Evolutionary conservation across 2,888 invertebrate species (phyloP), one percentile per base, ranked within the genome.

Genomic region (Melipona beecheii): DNA sequence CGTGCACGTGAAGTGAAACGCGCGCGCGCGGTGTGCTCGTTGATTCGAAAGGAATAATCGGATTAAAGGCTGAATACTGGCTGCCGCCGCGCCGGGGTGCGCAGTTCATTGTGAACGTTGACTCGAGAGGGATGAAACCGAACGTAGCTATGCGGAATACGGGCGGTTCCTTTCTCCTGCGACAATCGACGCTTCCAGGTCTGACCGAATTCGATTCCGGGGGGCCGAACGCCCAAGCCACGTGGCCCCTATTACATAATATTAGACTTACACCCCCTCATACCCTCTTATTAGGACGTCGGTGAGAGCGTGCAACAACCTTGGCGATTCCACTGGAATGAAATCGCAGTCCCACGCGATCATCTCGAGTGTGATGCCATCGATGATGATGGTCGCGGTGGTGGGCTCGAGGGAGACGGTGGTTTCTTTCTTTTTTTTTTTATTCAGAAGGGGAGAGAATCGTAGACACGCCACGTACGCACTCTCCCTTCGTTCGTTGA

Each of bases 31-130:
- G 43, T 43, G 31, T 86, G 85, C 75, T 84, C 89, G 91, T 86
- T 90, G 86, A 89, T 87, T 91, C 87, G 87, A 84, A 86, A 86
- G 86, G 89, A 89, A 89, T 91, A 90, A 91, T 91, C 90, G 90
- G 90, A 91, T 91, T 91, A 91, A 69, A 68, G 83, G 84, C 80
- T 89, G 88, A 85, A 85, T 87, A 81, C 82, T 50, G 72, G 58
- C 71, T 73, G 74, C 75, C 74, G 75, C 78, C 43, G 43, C 70
- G 73, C 75, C 73, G 76, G 76, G 82, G 86, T 82, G 89, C 68
- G 84, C 77, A 72, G 77, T 86, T 89, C 90, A 90, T 90, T 90
- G 90, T 90, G 78, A 78, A 87, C 78, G 78, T 85, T 90, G 90
- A 90, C 90, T 90, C 90, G 85, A 85, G 90, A 86, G 90, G 90